Percentiles rank a stretch among this genome's conserved stretches.
Evolutionary conservation across 2,113 vertebrate genomes (phyloP).

Genomic region (Macquaria ambigua): DNA sequence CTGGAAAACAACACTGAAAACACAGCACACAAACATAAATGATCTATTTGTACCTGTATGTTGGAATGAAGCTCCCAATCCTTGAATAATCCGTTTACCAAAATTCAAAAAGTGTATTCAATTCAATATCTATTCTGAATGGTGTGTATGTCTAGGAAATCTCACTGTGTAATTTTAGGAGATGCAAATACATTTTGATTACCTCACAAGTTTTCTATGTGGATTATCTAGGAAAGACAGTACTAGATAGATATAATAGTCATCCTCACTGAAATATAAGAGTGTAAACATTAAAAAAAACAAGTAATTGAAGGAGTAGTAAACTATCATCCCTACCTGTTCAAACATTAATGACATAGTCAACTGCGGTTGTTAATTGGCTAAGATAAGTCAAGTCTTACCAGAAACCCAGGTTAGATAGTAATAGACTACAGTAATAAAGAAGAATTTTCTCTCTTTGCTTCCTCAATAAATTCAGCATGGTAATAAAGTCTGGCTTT

Average conservation of each 20-base stretch:
- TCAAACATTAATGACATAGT: not conserved
- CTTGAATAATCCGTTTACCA: not conserved
- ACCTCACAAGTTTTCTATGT: not conserved
- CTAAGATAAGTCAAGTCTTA: not conserved
- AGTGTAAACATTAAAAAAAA: not conserved
- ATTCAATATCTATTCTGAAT: not conserved
- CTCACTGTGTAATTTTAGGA: not conserved
- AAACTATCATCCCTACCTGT: not conserved
- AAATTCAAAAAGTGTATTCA: not conserved
- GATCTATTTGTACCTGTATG: not conserved
- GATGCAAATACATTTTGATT: not conserved
- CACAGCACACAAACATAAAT: not conserved
- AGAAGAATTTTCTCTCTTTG: not conserved
- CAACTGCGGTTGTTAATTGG: not conserved
- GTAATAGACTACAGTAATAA: not conserved
- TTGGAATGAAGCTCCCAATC: not conserved
- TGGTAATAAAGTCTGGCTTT: not conserved
- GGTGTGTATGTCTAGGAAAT: not conserved
- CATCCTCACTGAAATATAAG: not conserved
- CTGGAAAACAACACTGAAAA: not conserved
- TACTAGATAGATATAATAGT: not conserved
- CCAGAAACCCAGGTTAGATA: not conserved
- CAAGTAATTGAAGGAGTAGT: not conserved
- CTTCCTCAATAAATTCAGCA: conserved; percentile 26
- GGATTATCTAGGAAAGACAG: not conserved